phyloP scores from a whole-genome alignment of 2,888 invertebrate genomes.

The Cheilosia urbana region DNA sequence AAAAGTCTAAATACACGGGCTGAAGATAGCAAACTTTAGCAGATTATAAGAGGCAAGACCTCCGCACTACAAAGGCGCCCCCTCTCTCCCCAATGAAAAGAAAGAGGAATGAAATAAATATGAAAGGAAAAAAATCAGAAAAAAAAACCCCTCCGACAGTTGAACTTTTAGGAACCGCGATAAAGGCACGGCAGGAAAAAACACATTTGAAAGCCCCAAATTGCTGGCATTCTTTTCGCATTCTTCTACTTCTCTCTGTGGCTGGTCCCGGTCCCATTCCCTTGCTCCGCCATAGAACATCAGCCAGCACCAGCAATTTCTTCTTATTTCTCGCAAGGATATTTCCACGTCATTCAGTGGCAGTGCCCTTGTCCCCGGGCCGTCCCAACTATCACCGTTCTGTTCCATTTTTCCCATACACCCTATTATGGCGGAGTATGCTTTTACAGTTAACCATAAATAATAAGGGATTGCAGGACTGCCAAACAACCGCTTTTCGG shows the following conservation, averaged over 20 bases:
- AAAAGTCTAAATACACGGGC: conserved; percentile 47
- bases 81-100: not conserved
- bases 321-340: conserved; percentile 70
- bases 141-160: not conserved
- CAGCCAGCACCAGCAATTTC: conserved; percentile 33
- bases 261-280: not conserved
- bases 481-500: conserved; percentile 68
- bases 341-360: conserved; percentile 59
- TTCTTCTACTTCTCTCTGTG: conserved; percentile 43
- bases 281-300: conserved; percentile 28
- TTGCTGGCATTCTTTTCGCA: conserved; percentile 74
- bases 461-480: conserved; percentile 67
- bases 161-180: conserved; percentile 51
- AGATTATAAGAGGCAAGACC: conserved; percentile 33
- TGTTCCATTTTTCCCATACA: conserved; percentile 48
- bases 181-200: conserved; percentile 65
- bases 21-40: conserved; percentile 55
- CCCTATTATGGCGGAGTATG: conserved; percentile 4
- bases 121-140: conserved; percentile 10
- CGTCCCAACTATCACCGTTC: conserved; percentile 1
- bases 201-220: conserved; percentile 67
- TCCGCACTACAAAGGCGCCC: conserved; percentile 20
- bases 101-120: conserved; percentile 43
- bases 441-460: conserved; percentile 74
- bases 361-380: conserved; percentile 6